These are phyloP conservation scores for Lysandra coridon DNA, from an alignment of 2,888 invertebrate species.

Conservation along the genomic window DNA sequence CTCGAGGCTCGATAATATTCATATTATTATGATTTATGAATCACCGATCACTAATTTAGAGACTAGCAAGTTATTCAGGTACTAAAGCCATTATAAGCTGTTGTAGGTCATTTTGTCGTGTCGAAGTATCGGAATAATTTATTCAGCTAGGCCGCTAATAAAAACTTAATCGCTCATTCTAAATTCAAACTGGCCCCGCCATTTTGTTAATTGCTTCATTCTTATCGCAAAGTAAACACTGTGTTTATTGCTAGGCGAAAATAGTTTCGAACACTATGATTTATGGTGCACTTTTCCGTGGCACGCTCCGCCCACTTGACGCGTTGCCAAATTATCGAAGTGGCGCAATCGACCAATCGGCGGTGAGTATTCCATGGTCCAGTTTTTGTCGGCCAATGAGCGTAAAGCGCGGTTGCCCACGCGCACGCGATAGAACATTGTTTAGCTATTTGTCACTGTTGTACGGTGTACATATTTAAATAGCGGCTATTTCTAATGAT, in stretches of 20 bases:
- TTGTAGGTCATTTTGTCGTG: not conserved
- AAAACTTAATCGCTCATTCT: slow-evolving; percentile 20
- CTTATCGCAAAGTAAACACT: slow-evolving; percentile 17
- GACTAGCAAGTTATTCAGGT: no score
- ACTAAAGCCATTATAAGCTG: not conserved
- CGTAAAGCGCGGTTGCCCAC: slow-evolving; percentile 53
- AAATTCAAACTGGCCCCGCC: slow-evolving; percentile 26
- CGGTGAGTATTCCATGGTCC: slow-evolving; percentile 48
- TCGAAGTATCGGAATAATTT: not conserved
- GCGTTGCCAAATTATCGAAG: slow-evolving; percentile 67
- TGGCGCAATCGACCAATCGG: slow-evolving; percentile 54
- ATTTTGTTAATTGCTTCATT: slow-evolving; percentile 24
- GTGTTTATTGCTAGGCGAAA: slow-evolving; percentile 21
- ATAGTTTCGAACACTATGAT: not conserved
- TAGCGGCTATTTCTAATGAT: not conserved
- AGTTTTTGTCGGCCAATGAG: slow-evolving; percentile 56
- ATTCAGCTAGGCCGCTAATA: not conserved
- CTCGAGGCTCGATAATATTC: no score
- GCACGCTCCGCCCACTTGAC: slow-evolving; percentile 66
- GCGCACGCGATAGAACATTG: slow-evolving; percentile 51
- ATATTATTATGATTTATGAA: no score
- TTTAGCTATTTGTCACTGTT: slow-evolving; percentile 8
- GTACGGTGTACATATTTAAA: not conserved
- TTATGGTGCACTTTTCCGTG: slow-evolving; percentile 27
- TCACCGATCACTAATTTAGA: no score